Base-by-base conservation (phyloP, 2,797 vertebrate genomes). In the Stomatorhinus walkeri region DNA sequence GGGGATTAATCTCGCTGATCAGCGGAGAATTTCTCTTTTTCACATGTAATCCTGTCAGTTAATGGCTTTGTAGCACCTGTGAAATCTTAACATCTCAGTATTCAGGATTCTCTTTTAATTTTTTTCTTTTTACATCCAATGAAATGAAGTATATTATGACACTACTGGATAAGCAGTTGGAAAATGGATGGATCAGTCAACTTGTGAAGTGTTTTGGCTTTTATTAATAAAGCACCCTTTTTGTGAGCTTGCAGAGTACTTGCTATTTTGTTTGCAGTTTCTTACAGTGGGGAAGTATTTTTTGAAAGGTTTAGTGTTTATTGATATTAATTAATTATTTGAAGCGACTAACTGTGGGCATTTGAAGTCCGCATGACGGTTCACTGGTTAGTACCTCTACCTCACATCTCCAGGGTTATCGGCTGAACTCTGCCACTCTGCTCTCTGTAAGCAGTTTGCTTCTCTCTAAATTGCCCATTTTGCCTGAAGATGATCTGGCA, bases 101-200 rank as follows among this genome's bases (percentile, higher is more conserved):
- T 40, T 79, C 72, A 19, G 7, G 36, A 7, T 81, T 8, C 16
- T 46, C 7, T 43, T n/a, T 19, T n/a, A n/a, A n/a, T 40, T 36
- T 32, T 43, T 40, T 79, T 40, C 16, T 22, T 81, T 43, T 16
- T n/a, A 7, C 76, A 81, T 43, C 76, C 76, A 81, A 81, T 46
- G 7, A 81, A 43, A 46, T 81, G 76, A 81, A 81, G 76, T 81
- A 79, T 79, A 81, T 19, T 81, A 81, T 81, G 76, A 81, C 14
- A 4, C 19, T 46, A 81, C 36, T 40, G 14, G 40, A 43, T 22
- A 43, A 81, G 36, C 76, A n/a, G 76, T 46, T 81, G 40, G 36
- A 46, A 81, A 22, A 81, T 81, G 76, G 16, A 43, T 79, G 36
- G 76, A 81, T 81, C 32, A 43, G 36, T 43, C 36, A 19, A 43